These are phyloP conservation scores for Craniophora ligustri DNA, from an alignment of 2,888 invertebrate species.

Conservation along the genomic window DNA sequence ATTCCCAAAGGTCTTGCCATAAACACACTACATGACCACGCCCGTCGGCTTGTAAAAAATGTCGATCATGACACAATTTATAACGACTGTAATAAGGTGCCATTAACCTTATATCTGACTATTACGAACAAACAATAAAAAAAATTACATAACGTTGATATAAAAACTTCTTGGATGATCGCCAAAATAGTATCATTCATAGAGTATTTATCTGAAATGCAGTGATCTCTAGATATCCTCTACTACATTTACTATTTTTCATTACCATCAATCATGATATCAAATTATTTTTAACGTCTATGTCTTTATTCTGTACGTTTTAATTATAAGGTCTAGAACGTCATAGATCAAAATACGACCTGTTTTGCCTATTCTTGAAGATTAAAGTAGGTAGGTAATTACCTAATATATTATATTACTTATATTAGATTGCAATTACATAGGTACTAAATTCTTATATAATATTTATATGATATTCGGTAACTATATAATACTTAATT, in stretches of 20 bases:
- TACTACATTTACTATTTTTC: conserved; percentile 3
- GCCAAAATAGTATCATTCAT: conserved; percentile 42
- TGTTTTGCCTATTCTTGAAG: too few species aligned
- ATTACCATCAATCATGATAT: background rate
- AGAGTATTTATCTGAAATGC: conserved; percentile 19
- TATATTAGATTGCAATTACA: too few species aligned
- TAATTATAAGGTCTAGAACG: too few species aligned
- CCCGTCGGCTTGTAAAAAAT: conserved; percentile 38
- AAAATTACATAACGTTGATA: conserved; percentile 33
- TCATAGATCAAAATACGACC: too few species aligned
- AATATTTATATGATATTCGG: too few species aligned
- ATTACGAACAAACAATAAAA: conserved; percentile 36
- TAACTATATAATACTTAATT: too few species aligned
- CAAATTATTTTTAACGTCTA: background rate
- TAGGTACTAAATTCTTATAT: too few species aligned
- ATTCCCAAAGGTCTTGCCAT: conserved; percentile 2
- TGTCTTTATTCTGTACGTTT: background rate
- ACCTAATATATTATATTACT: too few species aligned
- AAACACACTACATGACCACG: conserved; percentile 33
- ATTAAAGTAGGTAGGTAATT: too few species aligned
- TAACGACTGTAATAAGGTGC: conserved; percentile 48
- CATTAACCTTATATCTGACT: conserved; percentile 45
- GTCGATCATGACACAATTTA: conserved; percentile 57
- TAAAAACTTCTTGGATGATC: conserved; percentile 36
- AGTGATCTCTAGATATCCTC: conserved; percentile 43